Evolutionary conservation across 2,113 vertebrate genomes (phyloP).

Genomic region (Mustelus asterias): DNA sequence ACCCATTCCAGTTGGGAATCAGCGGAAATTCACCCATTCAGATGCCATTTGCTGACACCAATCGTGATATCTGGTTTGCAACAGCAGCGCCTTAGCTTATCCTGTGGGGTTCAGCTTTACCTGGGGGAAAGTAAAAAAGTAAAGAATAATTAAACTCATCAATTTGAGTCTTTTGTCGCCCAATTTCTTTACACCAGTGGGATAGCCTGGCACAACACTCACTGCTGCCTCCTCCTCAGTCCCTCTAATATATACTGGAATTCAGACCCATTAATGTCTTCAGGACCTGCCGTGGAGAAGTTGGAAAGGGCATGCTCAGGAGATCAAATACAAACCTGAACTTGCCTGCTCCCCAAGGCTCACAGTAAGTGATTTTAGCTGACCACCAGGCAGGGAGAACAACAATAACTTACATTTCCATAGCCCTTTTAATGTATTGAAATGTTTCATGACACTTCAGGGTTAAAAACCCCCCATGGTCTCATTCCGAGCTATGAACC

Average conservation of each 20-base stretch:
- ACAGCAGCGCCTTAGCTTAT: no score
- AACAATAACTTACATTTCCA: not conserved
- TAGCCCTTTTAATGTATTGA: not conserved
- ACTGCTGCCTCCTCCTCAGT: not conserved
- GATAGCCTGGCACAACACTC: not conserved
- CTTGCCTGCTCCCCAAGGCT: not conserved
- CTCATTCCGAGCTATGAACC: not conserved
- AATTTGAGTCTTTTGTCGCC: not conserved
- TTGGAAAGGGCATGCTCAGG: not conserved
- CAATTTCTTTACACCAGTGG: not conserved
- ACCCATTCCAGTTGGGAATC: not conserved
- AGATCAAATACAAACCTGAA: not conserved
- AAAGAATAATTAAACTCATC: no score
- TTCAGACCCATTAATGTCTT: not conserved
- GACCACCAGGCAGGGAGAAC: not conserved
- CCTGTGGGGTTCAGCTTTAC: not conserved
- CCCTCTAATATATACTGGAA: not conserved
- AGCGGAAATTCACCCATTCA: not conserved
- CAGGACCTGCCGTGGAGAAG: not conserved
- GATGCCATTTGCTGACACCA: not conserved
- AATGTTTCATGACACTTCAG: not conserved
- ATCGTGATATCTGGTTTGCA: not conserved
- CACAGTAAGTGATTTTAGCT: not conserved
- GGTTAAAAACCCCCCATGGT: not conserved
- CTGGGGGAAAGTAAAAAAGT: not conserved